Evolutionary conservation across 1,140 invertebrate species (phyloP).

Genomic region (Brachystomella parvula): DNA sequence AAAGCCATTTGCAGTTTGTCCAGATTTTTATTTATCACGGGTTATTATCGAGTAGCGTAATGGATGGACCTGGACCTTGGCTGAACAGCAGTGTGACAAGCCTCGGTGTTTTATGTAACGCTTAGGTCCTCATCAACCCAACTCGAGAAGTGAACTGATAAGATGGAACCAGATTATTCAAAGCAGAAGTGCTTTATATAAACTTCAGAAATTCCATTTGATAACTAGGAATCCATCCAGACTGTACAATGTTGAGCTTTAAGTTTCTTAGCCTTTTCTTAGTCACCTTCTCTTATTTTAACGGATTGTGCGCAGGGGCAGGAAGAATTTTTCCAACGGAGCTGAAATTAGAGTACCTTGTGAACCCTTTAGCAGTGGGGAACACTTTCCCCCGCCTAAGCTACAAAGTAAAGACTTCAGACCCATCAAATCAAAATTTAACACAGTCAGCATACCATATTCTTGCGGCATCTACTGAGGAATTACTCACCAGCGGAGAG

Average conservation of each 20-base stretch:
- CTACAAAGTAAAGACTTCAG: neutral
- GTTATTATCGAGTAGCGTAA: too few species aligned
- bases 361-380: neutral
- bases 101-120: too few species aligned
- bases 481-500: too few species aligned
- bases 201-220: neutral
- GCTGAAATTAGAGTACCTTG: neutral
- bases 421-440: neutral
- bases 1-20: too few species aligned
- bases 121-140: too few species aligned
- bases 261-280: neutral
- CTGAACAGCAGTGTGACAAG: too few species aligned
- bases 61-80: too few species aligned
- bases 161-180: neutral
- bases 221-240: neutral
- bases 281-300: neutral
- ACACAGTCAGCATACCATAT: neutral
- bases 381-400: neutral
- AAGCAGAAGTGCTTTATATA: neutral
- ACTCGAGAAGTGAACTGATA: neutral
- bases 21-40: too few species aligned
- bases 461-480: neutral
- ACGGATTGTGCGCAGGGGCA: neutral
- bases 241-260: neutral
- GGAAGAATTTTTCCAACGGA: neutral